These are phyloP conservation scores for Proteles cristata DNA, from an alignment of 2,113 vertebrate genomes.

Conservation along the genomic window DNA sequence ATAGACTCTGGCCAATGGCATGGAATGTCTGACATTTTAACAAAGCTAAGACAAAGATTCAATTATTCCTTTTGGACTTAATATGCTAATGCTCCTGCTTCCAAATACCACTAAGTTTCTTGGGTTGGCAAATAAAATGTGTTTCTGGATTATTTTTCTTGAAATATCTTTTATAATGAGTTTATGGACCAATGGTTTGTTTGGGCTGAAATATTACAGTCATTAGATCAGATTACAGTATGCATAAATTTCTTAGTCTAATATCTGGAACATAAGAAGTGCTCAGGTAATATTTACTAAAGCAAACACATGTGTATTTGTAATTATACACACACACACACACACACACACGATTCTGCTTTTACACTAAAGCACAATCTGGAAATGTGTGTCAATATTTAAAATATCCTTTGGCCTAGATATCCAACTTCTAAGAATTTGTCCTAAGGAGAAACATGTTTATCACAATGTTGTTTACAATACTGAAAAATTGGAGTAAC, in stretches of 20 bases:
- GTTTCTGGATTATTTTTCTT: constrained; percentile 37
- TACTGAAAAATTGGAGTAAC: constrained; percentile 36
- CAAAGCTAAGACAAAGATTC: background rate
- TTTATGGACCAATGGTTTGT: background rate
- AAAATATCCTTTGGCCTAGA: background rate
- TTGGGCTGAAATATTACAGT: background rate
- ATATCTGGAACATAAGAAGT: background rate
- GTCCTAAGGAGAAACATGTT: constrained; percentile 18
- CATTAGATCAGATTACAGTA: background rate
- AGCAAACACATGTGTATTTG: background rate
- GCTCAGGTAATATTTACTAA: background rate
- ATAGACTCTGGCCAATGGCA: background rate
- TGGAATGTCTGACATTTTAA: background rate
- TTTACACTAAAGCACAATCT: background rate
- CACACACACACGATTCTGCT: background rate
- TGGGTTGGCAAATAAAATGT: background rate
- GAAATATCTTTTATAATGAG: background rate
- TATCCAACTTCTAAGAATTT: constrained; percentile 52
- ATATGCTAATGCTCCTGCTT: background rate
- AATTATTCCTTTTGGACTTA: background rate
- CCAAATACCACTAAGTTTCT: background rate
- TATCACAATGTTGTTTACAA: constrained; percentile 52
- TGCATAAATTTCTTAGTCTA: background rate
- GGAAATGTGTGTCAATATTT: background rate
- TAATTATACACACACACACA: background rate